Evolutionary conservation across 2,113 vertebrate species (phyloP).

Genomic region (pig (Sus scrofa)): DNA sequence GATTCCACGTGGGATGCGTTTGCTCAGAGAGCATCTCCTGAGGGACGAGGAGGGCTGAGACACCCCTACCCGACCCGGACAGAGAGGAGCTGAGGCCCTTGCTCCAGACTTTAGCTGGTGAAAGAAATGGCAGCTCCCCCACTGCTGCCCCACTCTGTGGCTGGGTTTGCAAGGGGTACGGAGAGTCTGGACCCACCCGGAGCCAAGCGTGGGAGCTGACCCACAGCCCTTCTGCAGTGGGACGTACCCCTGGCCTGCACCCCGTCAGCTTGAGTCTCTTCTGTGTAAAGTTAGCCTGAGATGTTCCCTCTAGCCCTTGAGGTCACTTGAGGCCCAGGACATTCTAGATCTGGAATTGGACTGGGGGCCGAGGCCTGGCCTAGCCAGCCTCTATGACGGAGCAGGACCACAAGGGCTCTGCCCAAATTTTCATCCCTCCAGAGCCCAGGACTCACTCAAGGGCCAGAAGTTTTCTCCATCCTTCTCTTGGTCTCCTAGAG

Average conservation of each 20-base stretch:
- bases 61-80: rapidly evolving
- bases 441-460: not conserved
- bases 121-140: not conserved
- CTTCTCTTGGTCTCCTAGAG: not conserved
- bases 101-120: too few species aligned
- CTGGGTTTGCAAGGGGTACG: not conserved
- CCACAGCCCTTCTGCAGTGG: not conserved
- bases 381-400: not conserved
- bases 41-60: not conserved
- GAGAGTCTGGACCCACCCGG: rapidly evolving
- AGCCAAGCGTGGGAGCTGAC: rapidly evolving
- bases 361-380: not conserved
- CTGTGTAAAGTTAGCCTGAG: not conserved
- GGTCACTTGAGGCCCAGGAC: not conserved
- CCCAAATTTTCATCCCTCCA: not conserved
- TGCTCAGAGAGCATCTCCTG: not conserved
- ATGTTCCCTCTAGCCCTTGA: not conserved
- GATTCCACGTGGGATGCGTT: not conserved
- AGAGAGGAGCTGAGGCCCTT: not conserved
- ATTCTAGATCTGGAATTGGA: not conserved
- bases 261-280: not conserved
- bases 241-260: rapidly evolving
- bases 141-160: rapidly evolving
- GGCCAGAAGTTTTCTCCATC: not conserved
- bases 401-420: rapidly evolving